Conservation (phyloP, 2,113 vertebrate species). For the Ondatra zibethicus region DNA sequence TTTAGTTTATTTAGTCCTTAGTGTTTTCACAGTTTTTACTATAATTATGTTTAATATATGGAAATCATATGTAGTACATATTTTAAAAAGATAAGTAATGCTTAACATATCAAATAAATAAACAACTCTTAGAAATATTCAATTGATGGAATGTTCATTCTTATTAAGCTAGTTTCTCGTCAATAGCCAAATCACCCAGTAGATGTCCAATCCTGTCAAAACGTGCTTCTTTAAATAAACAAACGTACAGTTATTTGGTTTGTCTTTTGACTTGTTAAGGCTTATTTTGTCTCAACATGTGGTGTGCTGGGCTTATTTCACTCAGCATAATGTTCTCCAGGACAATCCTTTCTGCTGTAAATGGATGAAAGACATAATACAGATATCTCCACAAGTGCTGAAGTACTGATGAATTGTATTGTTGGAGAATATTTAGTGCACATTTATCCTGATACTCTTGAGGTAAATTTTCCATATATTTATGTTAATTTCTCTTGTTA, state of each 20-base stretch:
- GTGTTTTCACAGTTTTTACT: not conserved
- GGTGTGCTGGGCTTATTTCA: not conserved
- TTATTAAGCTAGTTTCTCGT: not conserved
- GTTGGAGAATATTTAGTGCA: not conserved
- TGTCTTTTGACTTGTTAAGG: not conserved
- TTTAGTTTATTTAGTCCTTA: not conserved
- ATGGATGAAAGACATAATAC: not conserved
- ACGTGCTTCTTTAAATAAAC: not conserved
- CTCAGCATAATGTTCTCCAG: not conserved
- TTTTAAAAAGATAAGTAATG: not conserved
- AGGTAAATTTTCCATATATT: not conserved
- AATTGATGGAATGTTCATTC: no score
- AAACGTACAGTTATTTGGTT: not conserved
- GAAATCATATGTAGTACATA: not conserved
- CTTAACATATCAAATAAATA: not conserved
- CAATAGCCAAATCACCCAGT: not conserved
- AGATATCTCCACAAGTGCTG: not conserved
- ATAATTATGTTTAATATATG: not conserved
- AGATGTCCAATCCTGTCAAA: not conserved
- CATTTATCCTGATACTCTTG: not conserved
- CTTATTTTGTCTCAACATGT: not conserved
- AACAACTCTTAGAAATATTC: not conserved
- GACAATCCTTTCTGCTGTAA: not conserved
- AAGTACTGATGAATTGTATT: not conserved
- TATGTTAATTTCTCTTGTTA: not conserved